Conservation (phyloP, 2,113 vertebrate genomes). For the Sakesphorus luctuosus region DNA sequence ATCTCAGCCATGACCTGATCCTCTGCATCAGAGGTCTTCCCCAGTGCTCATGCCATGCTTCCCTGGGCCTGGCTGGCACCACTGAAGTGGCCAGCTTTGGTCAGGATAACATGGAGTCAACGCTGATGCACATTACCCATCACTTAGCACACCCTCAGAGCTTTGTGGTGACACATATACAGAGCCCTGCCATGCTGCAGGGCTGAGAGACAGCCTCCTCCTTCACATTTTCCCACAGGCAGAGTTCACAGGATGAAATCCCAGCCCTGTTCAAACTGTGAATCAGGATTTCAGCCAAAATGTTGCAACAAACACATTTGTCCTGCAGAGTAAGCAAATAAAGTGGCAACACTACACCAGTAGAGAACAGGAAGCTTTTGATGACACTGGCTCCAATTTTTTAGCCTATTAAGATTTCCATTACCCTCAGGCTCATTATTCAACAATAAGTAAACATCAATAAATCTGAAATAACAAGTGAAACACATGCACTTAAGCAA, state of each 20-base stretch:
- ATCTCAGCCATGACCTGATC: not conserved
- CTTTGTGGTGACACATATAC: not conserved
- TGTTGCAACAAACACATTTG: conserved; percentile 30
- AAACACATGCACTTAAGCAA: conserved; percentile 26
- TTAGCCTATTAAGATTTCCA: conserved; percentile 48
- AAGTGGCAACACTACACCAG: not conserved
- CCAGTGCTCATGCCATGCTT: not conserved
- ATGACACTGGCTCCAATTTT: conserved; percentile 25
- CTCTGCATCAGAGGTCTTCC: not conserved
- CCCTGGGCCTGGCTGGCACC: not conserved
- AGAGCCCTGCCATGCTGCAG: not conserved
- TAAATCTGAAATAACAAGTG: conserved; percentile 59
- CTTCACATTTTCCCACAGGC: not conserved
- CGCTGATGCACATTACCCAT: rapidly evolving
- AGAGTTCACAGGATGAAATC: not conserved
- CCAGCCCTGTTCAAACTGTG: not conserved
- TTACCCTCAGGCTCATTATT: conserved; percentile 45
- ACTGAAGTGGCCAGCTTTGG: not conserved
- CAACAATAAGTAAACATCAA: conserved; percentile 34
- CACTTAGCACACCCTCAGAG: not conserved
- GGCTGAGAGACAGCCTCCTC: not conserved
- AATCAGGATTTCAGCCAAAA: not conserved
- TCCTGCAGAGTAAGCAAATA: conserved; percentile 32
- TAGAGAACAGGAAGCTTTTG: conserved; percentile 49
- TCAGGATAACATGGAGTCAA: not conserved